These are phyloP conservation scores for Phrynosoma blainvillii DNA, from an alignment of 2,113 vertebrate species.

Conservation along the genomic window DNA sequence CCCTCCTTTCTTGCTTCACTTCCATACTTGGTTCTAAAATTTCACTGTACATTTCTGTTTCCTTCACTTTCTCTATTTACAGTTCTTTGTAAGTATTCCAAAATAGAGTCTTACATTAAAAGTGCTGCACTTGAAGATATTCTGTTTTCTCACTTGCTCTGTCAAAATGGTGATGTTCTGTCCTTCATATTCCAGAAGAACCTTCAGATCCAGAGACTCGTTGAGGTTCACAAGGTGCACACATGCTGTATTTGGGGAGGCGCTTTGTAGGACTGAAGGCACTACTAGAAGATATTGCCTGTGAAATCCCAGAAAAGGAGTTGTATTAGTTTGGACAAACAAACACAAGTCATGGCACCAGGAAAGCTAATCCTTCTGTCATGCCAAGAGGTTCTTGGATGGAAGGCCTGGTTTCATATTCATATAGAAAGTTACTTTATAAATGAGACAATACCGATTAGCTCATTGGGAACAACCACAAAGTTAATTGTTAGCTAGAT, in stretches of 20 bases:
- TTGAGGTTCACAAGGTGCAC: slow-evolving; percentile 65
- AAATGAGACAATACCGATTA: not conserved
- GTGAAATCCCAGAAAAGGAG: not conserved
- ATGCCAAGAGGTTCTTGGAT: not conserved
- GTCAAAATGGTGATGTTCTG: slow-evolving; percentile 56
- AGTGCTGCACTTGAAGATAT: slow-evolving; percentile 60
- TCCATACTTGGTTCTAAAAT: not conserved
- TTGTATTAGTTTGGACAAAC: not conserved
- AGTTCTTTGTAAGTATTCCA: not conserved
- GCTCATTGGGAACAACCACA: not conserved
- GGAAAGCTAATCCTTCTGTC: too few species aligned
- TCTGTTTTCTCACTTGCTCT: slow-evolving; percentile 28
- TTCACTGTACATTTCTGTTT: not conserved
- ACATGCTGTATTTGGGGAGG: slow-evolving; percentile 58
- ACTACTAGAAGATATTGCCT: slow-evolving; percentile 73
- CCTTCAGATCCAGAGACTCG: not conserved
- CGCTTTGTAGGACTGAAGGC: slow-evolving; percentile 62
- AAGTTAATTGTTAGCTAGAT: not conserved
- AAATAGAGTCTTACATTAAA: slow-evolving; percentile 61
- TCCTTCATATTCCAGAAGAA: slow-evolving; percentile 56
- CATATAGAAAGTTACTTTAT: not conserved
- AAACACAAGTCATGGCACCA: not conserved
- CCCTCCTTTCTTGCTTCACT: not conserved
- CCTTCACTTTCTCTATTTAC: not conserved
- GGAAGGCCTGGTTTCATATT: not conserved